These are phyloP conservation scores for Daphoenositta chrysoptera DNA, from an alignment of 2,113 vertebrate species.

Conservation along the genomic window DNA sequence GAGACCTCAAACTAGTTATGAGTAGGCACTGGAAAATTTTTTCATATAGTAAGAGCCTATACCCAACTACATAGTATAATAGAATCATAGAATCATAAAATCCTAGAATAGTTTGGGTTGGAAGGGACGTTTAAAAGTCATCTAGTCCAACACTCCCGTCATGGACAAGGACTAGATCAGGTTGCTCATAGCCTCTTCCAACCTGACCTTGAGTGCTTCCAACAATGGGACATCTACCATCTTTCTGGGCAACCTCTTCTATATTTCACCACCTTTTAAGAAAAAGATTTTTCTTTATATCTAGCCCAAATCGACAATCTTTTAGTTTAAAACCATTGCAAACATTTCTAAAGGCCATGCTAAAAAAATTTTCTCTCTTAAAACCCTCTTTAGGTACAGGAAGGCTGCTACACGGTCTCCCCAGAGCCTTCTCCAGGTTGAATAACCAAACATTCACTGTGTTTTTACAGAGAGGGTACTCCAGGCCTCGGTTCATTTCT, in stretches of 20 bases:
- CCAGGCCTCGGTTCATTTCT: neutral
- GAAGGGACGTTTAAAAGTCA: neutral
- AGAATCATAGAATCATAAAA: neutral
- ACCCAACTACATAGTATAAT: neutral
- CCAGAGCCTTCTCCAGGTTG: neutral
- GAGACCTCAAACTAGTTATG: neutral
- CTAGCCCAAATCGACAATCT: neutral
- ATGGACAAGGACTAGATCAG: neutral
- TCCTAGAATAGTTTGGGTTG: neutral
- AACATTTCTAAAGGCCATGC: neutral
- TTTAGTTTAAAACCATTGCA: neutral
- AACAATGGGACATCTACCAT: rapidly evolving
- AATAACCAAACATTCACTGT: neutral
- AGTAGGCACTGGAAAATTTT: neutral
- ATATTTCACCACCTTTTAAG: neutral
- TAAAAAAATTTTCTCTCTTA: neutral
- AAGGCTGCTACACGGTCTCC: neutral
- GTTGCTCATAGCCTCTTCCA: neutral
- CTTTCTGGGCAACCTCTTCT: neutral
- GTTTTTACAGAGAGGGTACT: neutral
- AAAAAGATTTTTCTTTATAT: neutral
- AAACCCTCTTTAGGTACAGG: rapidly evolving
- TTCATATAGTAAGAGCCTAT: neutral
- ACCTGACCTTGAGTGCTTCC: neutral
- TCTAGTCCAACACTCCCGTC: neutral